phyloP scores from a whole-genome alignment of 2,113 vertebrate genomes.

The Scolopax mira region DNA sequence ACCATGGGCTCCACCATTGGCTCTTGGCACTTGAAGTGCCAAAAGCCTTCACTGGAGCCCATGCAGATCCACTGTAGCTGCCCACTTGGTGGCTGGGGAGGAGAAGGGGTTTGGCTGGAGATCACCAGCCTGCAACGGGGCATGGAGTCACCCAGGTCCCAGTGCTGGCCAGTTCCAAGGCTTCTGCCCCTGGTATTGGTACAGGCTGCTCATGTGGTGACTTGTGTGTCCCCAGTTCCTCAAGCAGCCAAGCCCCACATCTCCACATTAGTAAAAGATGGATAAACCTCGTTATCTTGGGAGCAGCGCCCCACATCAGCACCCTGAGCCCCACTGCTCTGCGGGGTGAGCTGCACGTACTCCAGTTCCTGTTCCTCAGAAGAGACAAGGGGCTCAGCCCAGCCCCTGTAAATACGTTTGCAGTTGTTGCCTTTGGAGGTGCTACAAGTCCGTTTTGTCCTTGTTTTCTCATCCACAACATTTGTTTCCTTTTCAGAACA shows the following conservation, averaged over 20 bases:
- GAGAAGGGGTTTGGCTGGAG: background rate
- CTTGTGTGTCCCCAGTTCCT: background rate
- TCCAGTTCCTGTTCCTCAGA: background rate
- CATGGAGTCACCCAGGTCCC: background rate
- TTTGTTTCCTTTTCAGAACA: conserved; percentile 40
- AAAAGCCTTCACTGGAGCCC: background rate
- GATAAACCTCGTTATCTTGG: background rate
- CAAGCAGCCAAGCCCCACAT: background rate
- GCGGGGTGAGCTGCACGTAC: background rate
- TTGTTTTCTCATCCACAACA: conserved; percentile 32
- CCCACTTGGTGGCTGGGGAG: accelerated
- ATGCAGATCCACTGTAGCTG: background rate
- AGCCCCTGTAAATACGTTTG: background rate
- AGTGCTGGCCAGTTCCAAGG: accelerated
- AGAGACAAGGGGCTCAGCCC: background rate
- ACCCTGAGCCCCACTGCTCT: background rate
- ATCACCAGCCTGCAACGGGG: background rate
- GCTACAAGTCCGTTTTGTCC: background rate
- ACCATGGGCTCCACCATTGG: background rate
- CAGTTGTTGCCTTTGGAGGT: conserved; percentile 19
- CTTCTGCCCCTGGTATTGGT: background rate
- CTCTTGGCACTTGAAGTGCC: background rate
- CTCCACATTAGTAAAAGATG: accelerated
- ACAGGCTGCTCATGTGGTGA: accelerated
- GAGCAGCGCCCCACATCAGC: background rate